Evolutionary conservation across 1,140 invertebrate genomes (phyloP).

Genomic region (Heliconius eleuchia): DNA sequence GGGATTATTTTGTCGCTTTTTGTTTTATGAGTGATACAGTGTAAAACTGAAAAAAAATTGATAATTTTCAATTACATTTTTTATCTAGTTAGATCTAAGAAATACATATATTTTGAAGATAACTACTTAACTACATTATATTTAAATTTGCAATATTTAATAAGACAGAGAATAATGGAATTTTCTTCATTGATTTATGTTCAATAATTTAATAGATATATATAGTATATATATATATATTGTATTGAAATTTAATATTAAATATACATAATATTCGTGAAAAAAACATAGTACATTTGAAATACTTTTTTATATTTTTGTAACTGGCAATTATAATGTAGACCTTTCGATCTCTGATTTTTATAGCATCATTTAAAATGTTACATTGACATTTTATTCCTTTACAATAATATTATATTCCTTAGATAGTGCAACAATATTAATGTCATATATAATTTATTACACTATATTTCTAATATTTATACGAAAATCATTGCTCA

Average conservation of each 20-base stretch:
- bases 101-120: too few species aligned
- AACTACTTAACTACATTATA: too few species aligned
- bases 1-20: too few species aligned
- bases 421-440: not conserved
- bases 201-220: too few species aligned
- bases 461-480: not conserved
- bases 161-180: too few species aligned
- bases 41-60: too few species aligned
- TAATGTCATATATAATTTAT: not conserved
- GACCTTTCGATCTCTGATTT: constrained; percentile 5
- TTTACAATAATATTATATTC: not conserved
- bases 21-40: too few species aligned
- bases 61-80: too few species aligned
- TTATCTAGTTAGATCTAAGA: too few species aligned
- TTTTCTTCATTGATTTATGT: too few species aligned
- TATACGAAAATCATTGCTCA: not conserved
- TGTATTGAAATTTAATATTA: not conserved
- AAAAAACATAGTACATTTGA: not conserved
- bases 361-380: constrained; percentile 1
- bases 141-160: too few species aligned
- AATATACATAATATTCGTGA: not conserved
- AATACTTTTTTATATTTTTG: not conserved
- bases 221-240: too few species aligned
- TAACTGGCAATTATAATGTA: not conserved
- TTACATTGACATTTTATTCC: constrained; percentile 2